Evolutionary conservation across 2,888 invertebrate genomes (phyloP).

Genomic region (Leptinotarsa peninsularis): DNA sequence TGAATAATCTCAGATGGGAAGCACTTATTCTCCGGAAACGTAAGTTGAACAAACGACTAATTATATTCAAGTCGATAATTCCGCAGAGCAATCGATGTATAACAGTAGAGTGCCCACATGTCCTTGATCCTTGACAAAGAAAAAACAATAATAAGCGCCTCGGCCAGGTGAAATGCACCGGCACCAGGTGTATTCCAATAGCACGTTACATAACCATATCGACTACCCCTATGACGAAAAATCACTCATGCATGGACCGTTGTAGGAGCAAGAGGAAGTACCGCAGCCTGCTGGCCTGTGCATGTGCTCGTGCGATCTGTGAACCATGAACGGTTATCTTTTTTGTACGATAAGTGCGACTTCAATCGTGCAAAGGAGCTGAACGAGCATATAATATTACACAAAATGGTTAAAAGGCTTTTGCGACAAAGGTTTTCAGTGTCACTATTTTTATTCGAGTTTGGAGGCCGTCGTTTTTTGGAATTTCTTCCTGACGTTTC

Average conservation of each 20-base stretch:
- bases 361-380: background rate
- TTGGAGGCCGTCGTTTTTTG: too few relatives aligned
- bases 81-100: background rate
- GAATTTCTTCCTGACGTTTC: too few relatives aligned
- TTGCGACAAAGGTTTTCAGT: too few relatives aligned
- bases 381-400: too few relatives aligned
- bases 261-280: slow-evolving; percentile 19
- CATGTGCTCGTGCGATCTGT: slow-evolving; percentile 12
- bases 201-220: slow-evolving; percentile 32
- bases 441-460: too few relatives aligned
- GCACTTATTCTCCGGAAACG: background rate
- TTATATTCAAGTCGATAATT: slow-evolving; percentile 17
- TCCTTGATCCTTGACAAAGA: slow-evolving; percentile 33
- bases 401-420: too few relatives aligned
- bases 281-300: slow-evolving; percentile 20
- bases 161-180: slow-evolving; percentile 37
- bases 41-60: slow-evolving; percentile 10
- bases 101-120: slow-evolving; percentile 39
- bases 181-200: slow-evolving; percentile 34
- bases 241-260: slow-evolving; percentile 39
- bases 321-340: slow-evolving; percentile 24
- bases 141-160: slow-evolving; percentile 33
- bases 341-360: slow-evolving; percentile 1
- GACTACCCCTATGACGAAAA: slow-evolving; percentile 41
- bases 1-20: background rate